phyloP scores from a whole-genome alignment of 1,140 invertebrate species.

The Drusus annulatus region DNA sequence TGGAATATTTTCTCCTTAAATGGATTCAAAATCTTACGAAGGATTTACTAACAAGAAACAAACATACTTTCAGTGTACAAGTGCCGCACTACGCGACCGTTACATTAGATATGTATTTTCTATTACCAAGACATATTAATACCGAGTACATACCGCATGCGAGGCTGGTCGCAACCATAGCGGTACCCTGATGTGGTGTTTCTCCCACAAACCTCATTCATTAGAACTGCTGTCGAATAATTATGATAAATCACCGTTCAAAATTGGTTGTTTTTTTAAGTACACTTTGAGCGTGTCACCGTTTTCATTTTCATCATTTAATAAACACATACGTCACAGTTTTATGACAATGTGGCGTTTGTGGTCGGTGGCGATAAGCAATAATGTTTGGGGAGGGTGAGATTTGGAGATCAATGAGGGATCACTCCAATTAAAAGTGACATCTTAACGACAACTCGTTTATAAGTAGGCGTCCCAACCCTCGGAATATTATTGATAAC shows the following conservation, averaged over 20 bases:
- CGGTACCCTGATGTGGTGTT: constrained; percentile 47
- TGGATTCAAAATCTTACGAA: no score
- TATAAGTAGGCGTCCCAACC: no score
- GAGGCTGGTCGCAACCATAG: constrained; percentile 15
- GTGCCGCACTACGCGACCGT: neutral
- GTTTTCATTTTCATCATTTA: constrained; percentile 26
- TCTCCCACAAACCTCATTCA: constrained; percentile 30
- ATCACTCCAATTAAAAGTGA: no score
- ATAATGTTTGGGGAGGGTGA: neutral
- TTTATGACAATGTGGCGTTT: constrained; percentile 1
- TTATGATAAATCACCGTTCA: constrained; percentile 52
- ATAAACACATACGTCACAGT: constrained; percentile 19
- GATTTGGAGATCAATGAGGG: neutral
- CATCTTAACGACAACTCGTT: no score
- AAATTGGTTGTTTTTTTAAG: constrained; percentile 8
- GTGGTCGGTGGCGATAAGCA: neutral
- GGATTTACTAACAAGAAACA: no score
- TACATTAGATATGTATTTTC: constrained; percentile 7
- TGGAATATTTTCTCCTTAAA: no score
- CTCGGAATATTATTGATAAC: no score
- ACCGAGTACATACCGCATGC: no score
- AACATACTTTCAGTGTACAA: neutral
- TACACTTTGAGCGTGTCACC: constrained; percentile 10
- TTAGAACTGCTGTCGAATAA: constrained; percentile 53
- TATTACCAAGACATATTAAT: neutral